Conservation (phyloP, 1,140 invertebrate genomes). For the Drosophila gunungcola region DNA sequence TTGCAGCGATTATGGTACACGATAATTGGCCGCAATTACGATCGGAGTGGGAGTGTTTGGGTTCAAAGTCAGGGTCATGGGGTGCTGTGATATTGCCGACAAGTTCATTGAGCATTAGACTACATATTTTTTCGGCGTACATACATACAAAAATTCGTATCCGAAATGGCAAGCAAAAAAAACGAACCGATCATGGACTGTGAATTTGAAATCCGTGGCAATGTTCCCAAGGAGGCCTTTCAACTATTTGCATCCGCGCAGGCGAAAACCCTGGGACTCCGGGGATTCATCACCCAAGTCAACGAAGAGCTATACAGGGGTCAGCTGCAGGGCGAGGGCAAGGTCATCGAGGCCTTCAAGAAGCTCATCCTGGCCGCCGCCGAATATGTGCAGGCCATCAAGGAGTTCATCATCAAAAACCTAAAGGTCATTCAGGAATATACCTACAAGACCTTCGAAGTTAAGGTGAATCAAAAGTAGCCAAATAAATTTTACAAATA, state of each 20-base stretch:
- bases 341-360: conserved; percentile 62
- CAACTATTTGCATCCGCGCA: conserved; percentile 53
- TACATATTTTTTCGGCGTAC: not conserved
- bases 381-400: conserved; percentile 60
- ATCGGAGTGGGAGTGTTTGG: not conserved
- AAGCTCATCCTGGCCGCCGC: conserved; percentile 40
- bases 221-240: conserved; percentile 57
- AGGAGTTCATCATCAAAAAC: conserved; percentile 64
- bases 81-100: conserved; percentile 9
- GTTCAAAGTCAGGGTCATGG: conserved; percentile 38
- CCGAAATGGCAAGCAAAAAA: not conserved
- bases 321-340: conserved; percentile 53
- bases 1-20: conserved; percentile 8
- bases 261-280: conserved; percentile 43
- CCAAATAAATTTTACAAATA: not conserved
- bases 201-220: conserved; percentile 52
- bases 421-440: conserved; percentile 48
- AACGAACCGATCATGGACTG: conserved; percentile 32
- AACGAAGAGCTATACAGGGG: conserved; percentile 44
- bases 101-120: conserved; percentile 6
- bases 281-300: conserved; percentile 50
- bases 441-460: conserved; percentile 52
- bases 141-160: too few species aligned
- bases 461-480: conserved; percentile 4
- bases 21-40: conserved; percentile 38